Percentiles rank a stretch among this genome's conserved stretches.
Evolutionary conservation across 2,888 invertebrate species (phyloP).

Genomic region (Parelbella ahira): DNA sequence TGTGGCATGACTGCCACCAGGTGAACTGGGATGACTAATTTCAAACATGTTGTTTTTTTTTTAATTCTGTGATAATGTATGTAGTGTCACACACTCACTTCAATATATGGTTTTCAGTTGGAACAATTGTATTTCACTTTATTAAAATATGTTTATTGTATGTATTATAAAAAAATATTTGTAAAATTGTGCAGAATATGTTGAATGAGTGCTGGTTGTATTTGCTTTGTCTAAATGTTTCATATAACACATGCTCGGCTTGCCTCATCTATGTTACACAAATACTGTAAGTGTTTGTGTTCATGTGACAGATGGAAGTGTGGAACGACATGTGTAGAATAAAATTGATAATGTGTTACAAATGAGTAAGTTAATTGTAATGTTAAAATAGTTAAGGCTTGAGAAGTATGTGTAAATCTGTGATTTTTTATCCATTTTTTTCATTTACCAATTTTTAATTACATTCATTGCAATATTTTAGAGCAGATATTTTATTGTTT

Average conservation of each 20-base stretch:
- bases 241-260: neutral
- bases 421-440: conserved; percentile 20
- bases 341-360: neutral
- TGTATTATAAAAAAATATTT: conserved; percentile 6
- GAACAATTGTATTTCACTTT: conserved; percentile 23
- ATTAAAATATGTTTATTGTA: conserved; percentile 4
- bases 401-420: conserved; percentile 19
- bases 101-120: conserved; percentile 65
- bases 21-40: conserved; percentile 75
- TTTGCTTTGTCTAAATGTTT: no score
- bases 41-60: conserved; percentile 51
- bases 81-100: conserved; percentile 68
- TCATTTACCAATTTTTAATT: conserved; percentile 1
- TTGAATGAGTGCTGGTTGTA: neutral
- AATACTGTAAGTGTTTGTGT: conserved; percentile 19
- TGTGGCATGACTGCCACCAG: conserved; percentile 74
- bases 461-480: neutral
- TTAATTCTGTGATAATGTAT: conserved; percentile 67
- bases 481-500: neutral
- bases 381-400: conserved; percentile 17
- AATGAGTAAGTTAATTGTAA: conserved; percentile 13
- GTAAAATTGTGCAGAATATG: neutral
- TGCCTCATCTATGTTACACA: conserved; percentile 5
- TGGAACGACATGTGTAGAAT: conserved; percentile 1
- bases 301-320: conserved; percentile 6